phyloP scores from a whole-genome alignment of 2,888 invertebrate species.

The Lithophane ornitopus region DNA sequence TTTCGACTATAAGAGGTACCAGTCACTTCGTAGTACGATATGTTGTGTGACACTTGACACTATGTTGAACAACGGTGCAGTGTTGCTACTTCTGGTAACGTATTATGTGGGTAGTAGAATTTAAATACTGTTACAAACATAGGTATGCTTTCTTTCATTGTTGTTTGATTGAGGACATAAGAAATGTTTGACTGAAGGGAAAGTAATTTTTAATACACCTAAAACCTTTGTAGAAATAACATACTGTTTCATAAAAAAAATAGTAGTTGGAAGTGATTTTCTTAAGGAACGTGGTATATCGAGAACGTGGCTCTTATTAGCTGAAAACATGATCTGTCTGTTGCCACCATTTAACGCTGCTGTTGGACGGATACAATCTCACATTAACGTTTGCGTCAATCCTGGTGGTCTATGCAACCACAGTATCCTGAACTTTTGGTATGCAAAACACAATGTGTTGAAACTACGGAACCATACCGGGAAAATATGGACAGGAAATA shows the following conservation, averaged over 20 bases:
- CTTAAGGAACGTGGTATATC: neutral
- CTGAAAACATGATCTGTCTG: neutral
- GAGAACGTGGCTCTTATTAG: neutral
- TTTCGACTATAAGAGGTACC: neutral
- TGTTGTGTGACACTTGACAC: slow-evolving; percentile 6
- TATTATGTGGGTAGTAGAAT: neutral
- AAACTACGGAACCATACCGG: slow-evolving; percentile 18
- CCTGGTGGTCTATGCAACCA: slow-evolving; percentile 27
- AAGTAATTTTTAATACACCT: neutral
- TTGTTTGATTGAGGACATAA: neutral
- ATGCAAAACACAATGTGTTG: slow-evolving; percentile 30
- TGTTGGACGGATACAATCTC: neutral
- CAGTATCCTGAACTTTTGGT: neutral
- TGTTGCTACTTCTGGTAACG: slow-evolving; percentile 25
- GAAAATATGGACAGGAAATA: slow-evolving; percentile 19
- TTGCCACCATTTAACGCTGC: neutral
- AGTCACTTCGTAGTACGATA: neutral
- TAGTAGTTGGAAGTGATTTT: neutral
- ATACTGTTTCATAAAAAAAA: neutral
- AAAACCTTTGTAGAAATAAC: neutral
- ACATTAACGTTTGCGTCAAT: neutral
- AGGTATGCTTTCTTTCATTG: neutral
- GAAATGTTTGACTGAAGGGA: neutral
- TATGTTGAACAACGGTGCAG: neutral
- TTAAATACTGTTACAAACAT: neutral